Conservation (phyloP, 2,797 vertebrate species). For the Salmo trutta region DNA sequence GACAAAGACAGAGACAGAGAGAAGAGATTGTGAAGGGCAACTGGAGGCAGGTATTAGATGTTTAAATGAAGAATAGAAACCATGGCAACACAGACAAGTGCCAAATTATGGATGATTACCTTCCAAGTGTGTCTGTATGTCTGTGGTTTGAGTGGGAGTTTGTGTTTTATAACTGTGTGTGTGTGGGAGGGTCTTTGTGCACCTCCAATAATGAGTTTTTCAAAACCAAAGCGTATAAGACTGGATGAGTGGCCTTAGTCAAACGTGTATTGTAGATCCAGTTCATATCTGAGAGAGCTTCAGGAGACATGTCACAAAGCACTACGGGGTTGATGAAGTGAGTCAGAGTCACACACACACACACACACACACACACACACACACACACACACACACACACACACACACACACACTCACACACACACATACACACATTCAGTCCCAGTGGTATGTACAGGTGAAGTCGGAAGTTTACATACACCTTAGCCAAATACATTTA, state of each 20-base stretch:
- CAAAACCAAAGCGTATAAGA: no score
- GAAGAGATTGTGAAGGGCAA: not conserved
- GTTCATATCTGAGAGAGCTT: no score
- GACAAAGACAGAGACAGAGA: not conserved
- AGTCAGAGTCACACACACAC: no score
- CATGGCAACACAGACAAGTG: not conserved
- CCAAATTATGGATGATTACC: not conserved
- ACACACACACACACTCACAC: not conserved
- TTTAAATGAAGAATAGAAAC: not conserved
- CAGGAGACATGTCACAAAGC: no score
- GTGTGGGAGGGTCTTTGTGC: not conserved
- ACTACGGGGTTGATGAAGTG: no score
- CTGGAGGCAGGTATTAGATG: not conserved
- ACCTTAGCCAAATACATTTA: no score
- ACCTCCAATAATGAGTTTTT: no score
- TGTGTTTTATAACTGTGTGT: not conserved
- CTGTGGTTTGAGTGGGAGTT: not conserved
- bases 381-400: not conserved
- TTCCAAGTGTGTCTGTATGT: no score
- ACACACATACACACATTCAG: not conserved
- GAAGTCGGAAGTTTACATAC: no score
- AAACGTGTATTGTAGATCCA: no score
- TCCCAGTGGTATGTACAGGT: no score
- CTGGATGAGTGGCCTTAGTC: no score
- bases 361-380: not conserved